phyloP scores from a whole-genome alignment of 1,140 invertebrate species.

The Eurosta solidaginis region DNA sequence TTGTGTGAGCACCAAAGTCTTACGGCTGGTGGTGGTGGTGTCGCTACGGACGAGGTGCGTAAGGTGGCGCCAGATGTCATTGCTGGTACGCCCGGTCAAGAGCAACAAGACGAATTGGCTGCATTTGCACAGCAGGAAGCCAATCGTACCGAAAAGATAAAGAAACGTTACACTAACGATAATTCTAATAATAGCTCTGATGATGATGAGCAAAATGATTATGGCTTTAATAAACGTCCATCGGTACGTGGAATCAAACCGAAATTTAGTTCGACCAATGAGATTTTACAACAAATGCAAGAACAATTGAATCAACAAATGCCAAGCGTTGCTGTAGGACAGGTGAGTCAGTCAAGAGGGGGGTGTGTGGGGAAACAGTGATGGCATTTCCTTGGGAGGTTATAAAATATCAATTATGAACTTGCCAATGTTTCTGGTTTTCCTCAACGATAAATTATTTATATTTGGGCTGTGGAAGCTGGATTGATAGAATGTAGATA shows the following conservation, averaged over 20 bases:
- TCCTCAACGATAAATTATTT: too few species aligned
- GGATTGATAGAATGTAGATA: too few species aligned
- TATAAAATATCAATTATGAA: background rate
- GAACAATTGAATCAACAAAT: conserved; percentile 68
- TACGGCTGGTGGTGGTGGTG: conserved; percentile 35
- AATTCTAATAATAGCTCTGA: conserved; percentile 64
- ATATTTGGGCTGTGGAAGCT: too few species aligned
- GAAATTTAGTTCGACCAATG: conserved; percentile 71
- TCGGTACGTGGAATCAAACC: conserved; percentile 74
- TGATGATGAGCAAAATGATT: conserved; percentile 83
- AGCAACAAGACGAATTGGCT: conserved; percentile 73
- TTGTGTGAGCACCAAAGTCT: conserved; percentile 40
- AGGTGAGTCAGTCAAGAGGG: background rate
- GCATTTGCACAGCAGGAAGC: conserved; percentile 84
- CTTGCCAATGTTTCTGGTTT: too few species aligned
- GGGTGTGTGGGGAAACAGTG: too few species aligned
- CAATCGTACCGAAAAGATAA: conserved; percentile 77
- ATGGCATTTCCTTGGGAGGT: too few species aligned
- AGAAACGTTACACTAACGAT: conserved; percentile 71
- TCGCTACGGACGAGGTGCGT: conserved; percentile 51
- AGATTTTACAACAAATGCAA: conserved; percentile 81
- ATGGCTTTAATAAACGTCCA: conserved; percentile 85
- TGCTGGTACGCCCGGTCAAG: conserved; percentile 70
- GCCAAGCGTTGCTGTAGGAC: conserved; percentile 46
- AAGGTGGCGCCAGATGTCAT: conserved; percentile 74